These are phyloP conservation scores for Zelleria hepariella DNA, from an alignment of 2,888 invertebrate species.

Conservation along the genomic window DNA sequence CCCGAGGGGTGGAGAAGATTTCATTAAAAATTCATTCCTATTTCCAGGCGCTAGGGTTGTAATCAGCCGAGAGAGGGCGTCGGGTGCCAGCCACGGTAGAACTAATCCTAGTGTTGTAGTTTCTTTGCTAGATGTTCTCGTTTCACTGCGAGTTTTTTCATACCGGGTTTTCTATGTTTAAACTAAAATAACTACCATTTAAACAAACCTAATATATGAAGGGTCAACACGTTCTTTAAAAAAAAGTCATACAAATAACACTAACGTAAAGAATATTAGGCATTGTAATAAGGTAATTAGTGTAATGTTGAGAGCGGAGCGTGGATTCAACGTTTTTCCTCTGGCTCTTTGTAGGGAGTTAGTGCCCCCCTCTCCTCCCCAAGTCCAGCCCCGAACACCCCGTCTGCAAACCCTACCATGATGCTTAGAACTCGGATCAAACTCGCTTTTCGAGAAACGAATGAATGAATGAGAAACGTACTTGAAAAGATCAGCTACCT, in stretches of 20 bases:
- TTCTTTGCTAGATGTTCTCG: not conserved
- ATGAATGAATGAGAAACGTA: not conserved
- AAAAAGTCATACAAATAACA: not conserved
- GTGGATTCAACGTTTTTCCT: slow-evolving; percentile 52
- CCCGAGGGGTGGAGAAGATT: slow-evolving; percentile 28
- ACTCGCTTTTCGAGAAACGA: slow-evolving; percentile 8
- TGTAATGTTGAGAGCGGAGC: slow-evolving; percentile 58
- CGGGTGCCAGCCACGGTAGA: not conserved
- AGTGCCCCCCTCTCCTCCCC: slow-evolving; percentile 32
- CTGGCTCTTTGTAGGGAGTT: slow-evolving; percentile 21
- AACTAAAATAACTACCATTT: too few relatives aligned
- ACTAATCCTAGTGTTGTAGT: not conserved
- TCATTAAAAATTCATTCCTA: slow-evolving; percentile 73
- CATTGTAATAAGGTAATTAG: slow-evolving; percentile 63
- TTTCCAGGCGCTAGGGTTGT: slow-evolving; percentile 51
- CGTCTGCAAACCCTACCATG: slow-evolving; percentile 20
- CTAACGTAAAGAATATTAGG: not conserved
- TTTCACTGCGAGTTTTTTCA: not conserved
- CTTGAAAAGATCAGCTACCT: not conserved
- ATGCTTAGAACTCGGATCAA: slow-evolving; percentile 20
- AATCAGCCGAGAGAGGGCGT: slow-evolving; percentile 51
- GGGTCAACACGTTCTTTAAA: too few relatives aligned
- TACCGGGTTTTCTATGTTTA: too few relatives aligned
- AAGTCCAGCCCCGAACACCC: slow-evolving; percentile 31
- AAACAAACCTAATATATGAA: too few relatives aligned